Evolutionary conservation across 2,888 invertebrate genomes (phyloP), one percentile per base, ranked within the genome.

Genomic region (Heliconius ismenius): DNA sequence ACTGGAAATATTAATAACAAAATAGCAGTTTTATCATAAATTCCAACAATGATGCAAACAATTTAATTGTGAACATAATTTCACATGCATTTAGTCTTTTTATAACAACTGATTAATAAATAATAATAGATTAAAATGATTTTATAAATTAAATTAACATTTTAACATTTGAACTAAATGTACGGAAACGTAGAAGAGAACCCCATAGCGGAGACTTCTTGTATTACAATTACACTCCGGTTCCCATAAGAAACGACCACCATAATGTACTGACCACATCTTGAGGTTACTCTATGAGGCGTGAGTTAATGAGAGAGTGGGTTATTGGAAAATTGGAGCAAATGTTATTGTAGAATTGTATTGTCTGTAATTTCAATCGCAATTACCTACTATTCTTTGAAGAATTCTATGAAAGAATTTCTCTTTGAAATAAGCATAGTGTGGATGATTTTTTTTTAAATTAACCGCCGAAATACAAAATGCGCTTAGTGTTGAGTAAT

Each of bases 151-250:
- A 49, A 18, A 18, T 6, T 49, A 18, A 49, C 2, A 49, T 49
- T 49, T 18, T 49, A 67, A 24, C 32, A 36, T 24, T 67, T 54
- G 32, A 64, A 74, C 78, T 79, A 80, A 81, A 78, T 79, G 77
- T 77, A 79, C 68, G 73, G 69, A 65, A 76, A 73, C 74, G 54
- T n/a, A 75, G 69, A 72, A 72, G 74, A 74, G 74, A 80, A 78
- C 73, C 54, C 78, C 73, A 77, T 76, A 79, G 79, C 77, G 62
- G 58, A 75, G 28, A 49, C 76, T 75, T 80, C 79, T 82, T 79
- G 76, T 62, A 79, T 82, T 82, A 78, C 82, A 80, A 79, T 82
- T 82, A 78, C 82, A 80, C 64, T 75, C 74, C 73, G 76, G 77
- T 80, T 82, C 81, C 79, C 81, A 82, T 81, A 77, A 78, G 79